phyloP scores from a whole-genome alignment of 2,113 vertebrate genomes.

The Periophthalmus modestus region DNA sequence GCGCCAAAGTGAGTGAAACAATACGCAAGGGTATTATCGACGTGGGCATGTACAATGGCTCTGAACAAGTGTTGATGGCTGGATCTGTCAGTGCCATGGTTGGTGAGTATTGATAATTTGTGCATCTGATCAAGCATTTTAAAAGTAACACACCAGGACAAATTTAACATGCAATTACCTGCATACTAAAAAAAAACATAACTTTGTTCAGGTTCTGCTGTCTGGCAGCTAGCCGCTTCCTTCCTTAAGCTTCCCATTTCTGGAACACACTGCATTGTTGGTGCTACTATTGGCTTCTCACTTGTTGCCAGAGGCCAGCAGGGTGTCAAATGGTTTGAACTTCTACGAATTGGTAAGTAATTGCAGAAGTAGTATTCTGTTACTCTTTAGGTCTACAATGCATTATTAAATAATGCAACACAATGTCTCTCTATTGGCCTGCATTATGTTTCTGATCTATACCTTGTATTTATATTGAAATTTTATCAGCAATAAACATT shows the following conservation, averaged over 20 bases:
- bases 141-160: not conserved
- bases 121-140: not conserved
- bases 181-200: not conserved
- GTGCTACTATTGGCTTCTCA: conserved; percentile 95
- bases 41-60: conserved; percentile 82
- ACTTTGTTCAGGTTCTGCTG: conserved; percentile 86
- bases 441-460: not conserved
- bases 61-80: conserved; percentile 82
- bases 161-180: not conserved
- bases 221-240: conserved; percentile 94
- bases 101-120: conserved; percentile 79
- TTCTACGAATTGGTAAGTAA: conserved; percentile 90
- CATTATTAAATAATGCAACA: not conserved
- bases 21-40: conserved; percentile 94
- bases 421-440: not conserved
- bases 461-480: too few species aligned
- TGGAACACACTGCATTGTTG: conserved; percentile 97
- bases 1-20: conserved; percentile 96
- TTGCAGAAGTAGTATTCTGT: not conserved
- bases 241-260: conserved; percentile 98
- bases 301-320: conserved; percentile 87
- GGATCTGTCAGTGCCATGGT: conserved; percentile 90
- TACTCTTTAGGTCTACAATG: not conserved
- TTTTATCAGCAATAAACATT: too few species aligned
- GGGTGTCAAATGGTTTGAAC: conserved; percentile 88